Base-by-base conservation (phyloP, 2,797 vertebrate species). In the Lateolabrax maculatus region DNA sequence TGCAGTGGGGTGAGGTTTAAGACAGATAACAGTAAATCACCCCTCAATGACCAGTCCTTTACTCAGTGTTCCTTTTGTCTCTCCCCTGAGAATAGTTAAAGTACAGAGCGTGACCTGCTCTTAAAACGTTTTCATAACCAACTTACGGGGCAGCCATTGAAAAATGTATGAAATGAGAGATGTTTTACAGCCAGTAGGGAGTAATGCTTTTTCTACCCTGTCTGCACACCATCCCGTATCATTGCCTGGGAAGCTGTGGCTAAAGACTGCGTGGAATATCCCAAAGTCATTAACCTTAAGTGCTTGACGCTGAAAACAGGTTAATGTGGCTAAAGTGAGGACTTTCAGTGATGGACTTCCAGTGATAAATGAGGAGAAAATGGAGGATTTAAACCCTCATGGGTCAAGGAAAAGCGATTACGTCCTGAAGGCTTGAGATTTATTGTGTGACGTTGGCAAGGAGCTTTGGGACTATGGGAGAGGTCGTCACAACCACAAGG, bases 71-170 rank as follows among this genome's bases (percentile, higher is more conserved):
- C 56, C 62, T 61, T 23, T 34, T 41, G 71, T 74, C 3, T 39
- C 49, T 60, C 74, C 65, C 46, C 10, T 19, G 79, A 75, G 78
- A 43, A 62, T 5, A 68, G 34, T 51, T 19, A 52, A 46, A 69
- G 70, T 71, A 43, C 65, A 25, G 78, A 58, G 36, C 31, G 1
- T 71, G 70, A 83, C 65, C 75, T 77, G 71, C 68, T 77, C 67
- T 74, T 76, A 44, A 75, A 87, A 82, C 57, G 1, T 73, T 86
- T 87, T 88, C 67, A 71, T 71, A 81, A 77, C 43, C 62, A 60
- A 71, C 62, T 75, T 8, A 41, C 13, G 75, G n/a, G 65, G 60
- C 81, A 31, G n/a, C 49, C 27, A 36, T 11, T 67, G 46, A 46
- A 56, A 25, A 64, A 43, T 82, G 11, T n/a, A 62, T 62, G 11